Base-by-base conservation (phyloP, 2,888 invertebrate species). In the Galerucella nymphaeae region DNA sequence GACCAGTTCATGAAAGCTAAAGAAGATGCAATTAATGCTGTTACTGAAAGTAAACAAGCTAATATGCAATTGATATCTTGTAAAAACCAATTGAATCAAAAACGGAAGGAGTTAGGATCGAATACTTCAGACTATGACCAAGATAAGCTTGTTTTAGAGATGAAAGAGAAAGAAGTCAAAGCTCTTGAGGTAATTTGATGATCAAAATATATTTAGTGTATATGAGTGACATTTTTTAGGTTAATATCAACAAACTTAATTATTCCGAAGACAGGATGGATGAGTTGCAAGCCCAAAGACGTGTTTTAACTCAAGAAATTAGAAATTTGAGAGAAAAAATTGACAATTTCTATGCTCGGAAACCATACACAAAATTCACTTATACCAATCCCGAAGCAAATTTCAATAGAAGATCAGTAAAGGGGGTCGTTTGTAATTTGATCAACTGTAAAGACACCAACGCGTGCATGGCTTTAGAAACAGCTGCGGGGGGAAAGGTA, bases 1-100 rank as follows among this genome's bases (percentile, higher is more conserved):
- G 95, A 96, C 78, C 97, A 97, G 84, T 89, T 98, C 20, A 96
- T 96, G 85, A 91, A 90, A 82, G 94, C 94, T 0, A 93, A 95
- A 83, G 91, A 93, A 79, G 91, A 90, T 66, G 90, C 93, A 0
- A 91, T 93, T 10, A 91, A 93, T 82, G 93, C 94, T 0, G 91
- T 93, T 75, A 96, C 96, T 0, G 93, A 93, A 76, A 91, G 92
- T 13, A 92, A 95, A 77, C 93, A 94, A 77, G 91, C 93, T 18
- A 89, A 91, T 70, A 95, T 96, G 93, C 92, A 92, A 83, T 85
- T 93, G 77, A 88, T 88, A 23, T 92, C 93, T 80, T 90, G 89
- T 6, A 89, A 90, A 70, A 88, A 87, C 64, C 87, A 92, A 45
- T 86, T 97, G 20, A 89, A 88, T 67, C 88, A 89, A 55, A 92